phyloP scores from a whole-genome alignment of 2,888 invertebrate species.

The Drosophila siamana region DNA sequence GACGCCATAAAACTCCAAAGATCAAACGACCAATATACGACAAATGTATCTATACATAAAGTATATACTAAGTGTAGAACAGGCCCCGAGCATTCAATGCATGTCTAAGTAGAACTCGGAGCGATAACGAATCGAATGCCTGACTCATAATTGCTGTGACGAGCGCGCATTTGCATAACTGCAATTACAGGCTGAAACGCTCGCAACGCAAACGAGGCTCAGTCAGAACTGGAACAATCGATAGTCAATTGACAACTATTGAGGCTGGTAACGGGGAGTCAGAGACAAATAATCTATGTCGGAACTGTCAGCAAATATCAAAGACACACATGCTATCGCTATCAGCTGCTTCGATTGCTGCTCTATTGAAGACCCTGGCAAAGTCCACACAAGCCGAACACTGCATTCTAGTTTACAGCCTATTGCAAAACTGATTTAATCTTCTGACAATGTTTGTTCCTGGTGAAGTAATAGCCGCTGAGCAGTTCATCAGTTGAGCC shows the following conservation, averaged over 20 bases:
- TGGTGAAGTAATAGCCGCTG: neutral
- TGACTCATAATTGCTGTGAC: conserved; percentile 30
- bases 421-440: neutral
- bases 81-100: conserved; percentile 10
- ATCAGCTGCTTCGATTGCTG: conserved; percentile 19
- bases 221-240: conserved; percentile 23
- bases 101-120: conserved; percentile 16
- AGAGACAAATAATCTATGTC: conserved; percentile 30
- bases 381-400: conserved; percentile 35
- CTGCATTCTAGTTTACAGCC: neutral
- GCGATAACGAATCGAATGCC: conserved; percentile 18
- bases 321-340: conserved; percentile 21
- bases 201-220: neutral
- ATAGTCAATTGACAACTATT: conserved; percentile 4
- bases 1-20: neutral
- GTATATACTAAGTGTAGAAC: neutral
- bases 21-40: neutral
- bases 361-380: conserved; percentile 1
- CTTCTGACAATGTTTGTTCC: conserved; percentile 4
- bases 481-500: neutral
- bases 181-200: neutral
- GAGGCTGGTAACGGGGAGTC: conserved; percentile 5
- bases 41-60: neutral
- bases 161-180: conserved; percentile 2
- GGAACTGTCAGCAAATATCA: conserved; percentile 33